Conservation (phyloP, 1,140 invertebrate genomes). For the Venustaconcha ellipsiformis region DNA sequence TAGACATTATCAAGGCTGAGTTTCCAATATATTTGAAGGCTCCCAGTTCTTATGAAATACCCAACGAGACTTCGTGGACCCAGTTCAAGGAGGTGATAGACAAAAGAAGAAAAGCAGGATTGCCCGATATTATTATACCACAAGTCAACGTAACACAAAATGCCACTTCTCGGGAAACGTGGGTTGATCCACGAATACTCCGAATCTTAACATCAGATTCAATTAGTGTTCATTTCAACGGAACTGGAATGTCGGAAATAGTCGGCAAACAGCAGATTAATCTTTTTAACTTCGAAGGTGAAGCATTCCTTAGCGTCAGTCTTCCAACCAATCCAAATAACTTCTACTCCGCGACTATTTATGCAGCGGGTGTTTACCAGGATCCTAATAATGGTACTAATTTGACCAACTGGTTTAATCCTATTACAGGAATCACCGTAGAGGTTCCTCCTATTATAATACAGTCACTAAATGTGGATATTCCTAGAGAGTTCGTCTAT, state of each 20-base stretch:
- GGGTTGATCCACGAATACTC: constrained; percentile 27
- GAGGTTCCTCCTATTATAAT: background rate
- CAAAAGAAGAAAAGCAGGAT: constrained; percentile 19
- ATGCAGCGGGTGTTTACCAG: background rate
- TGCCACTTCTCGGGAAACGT: background rate
- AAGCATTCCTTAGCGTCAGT: constrained; percentile 2
- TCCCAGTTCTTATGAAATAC: constrained; percentile 26
- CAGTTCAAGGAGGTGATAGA: constrained; percentile 38
- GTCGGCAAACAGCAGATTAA: constrained; percentile 15
- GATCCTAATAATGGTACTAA: background rate
- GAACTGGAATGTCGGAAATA: constrained; percentile 31
- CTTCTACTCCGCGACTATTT: constrained; percentile 6
- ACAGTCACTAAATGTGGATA: constrained; percentile 3
- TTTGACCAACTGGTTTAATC: constrained; percentile 17
- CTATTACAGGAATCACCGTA: constrained; percentile 19
- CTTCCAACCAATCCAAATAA: background rate
- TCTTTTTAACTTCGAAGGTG: constrained; percentile 27
- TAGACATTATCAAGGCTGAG: constrained; percentile 21
- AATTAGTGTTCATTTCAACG: constrained; percentile 22
- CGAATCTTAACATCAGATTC: constrained; percentile 10
- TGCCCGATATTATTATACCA: constrained; percentile 39
- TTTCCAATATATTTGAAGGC: constrained; percentile 29
- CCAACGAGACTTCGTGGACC: constrained; percentile 42
- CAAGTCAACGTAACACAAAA: constrained; percentile 17
- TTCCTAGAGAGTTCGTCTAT: constrained; percentile 23